Conservation (phyloP, 2,113 vertebrate genomes). For the Pteruthius melanotis region DNA sequence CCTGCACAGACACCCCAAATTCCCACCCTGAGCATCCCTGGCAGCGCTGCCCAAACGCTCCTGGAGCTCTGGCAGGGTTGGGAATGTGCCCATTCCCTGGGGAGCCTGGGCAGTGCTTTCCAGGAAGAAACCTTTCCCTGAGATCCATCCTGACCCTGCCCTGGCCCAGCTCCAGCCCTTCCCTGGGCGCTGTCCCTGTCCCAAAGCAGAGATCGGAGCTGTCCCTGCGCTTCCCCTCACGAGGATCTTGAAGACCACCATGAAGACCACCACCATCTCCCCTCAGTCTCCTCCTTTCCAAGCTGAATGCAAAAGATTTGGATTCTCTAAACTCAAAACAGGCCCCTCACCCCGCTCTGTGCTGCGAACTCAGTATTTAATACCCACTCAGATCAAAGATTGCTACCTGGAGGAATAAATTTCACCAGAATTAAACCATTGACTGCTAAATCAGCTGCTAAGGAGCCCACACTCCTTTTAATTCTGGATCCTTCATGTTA, state of each 20-base stretch:
- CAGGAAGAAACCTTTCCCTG: background rate
- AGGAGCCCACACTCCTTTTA: background rate
- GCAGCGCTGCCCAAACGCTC: accelerated
- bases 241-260: background rate
- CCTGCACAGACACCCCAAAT: background rate
- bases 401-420: background rate
- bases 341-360: background rate
- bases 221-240: background rate
- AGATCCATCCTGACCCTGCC: accelerated
- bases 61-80: background rate
- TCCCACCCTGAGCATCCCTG: background rate
- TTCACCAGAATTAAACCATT: background rate
- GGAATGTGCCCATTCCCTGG: background rate
- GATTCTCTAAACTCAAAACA: accelerated
- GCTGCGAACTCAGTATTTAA: background rate
- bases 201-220: background rate
- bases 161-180: accelerated
- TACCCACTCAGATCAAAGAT: background rate
- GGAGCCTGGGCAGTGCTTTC: background rate
- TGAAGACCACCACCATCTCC: background rate
- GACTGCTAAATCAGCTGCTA: background rate
- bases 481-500: background rate
- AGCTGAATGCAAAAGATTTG: background rate
- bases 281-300: background rate
- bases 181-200: background rate